phyloP scores from a whole-genome alignment of 2,888 invertebrate species.

The Deladenus siricidicola region DNA sequence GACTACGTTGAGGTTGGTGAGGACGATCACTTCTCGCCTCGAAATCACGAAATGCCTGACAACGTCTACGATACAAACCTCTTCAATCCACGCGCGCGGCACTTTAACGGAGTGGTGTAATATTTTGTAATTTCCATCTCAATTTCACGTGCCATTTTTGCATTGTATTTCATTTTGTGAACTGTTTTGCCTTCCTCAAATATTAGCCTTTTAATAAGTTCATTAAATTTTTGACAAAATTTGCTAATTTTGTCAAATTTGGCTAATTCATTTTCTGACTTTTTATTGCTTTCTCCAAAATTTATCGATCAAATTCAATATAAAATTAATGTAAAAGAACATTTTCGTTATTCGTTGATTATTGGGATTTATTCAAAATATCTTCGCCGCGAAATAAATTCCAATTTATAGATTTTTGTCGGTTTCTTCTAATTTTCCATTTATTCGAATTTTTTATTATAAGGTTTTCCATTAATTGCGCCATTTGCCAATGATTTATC shows the following conservation, averaged over 20 bases:
- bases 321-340: too few relatives aligned
- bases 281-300: too few relatives aligned
- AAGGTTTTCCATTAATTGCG: too few relatives aligned
- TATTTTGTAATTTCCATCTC: too few relatives aligned
- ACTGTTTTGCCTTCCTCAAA: neutral
- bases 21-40: conserved; percentile 52
- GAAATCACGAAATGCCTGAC: conserved; percentile 46
- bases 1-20: conserved; percentile 51
- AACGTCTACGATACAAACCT: conserved; percentile 53
- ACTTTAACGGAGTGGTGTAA: conserved; percentile 12
- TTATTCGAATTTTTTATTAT: neutral
- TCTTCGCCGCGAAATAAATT: neutral
- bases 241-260: too few relatives aligned
- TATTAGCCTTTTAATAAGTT: too few relatives aligned
- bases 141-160: too few relatives aligned
- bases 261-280: too few relatives aligned
- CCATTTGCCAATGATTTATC: too few relatives aligned
- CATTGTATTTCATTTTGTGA: conserved; percentile 1
- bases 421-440: neutral
- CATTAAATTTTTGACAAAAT: too few relatives aligned
- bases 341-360: too few relatives aligned
- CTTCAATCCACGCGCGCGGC: conserved; percentile 46
- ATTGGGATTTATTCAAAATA: neutral
- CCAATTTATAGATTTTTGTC: neutral
- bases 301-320: too few relatives aligned